phyloP scores from a whole-genome alignment of 2,113 vertebrate species.

The Pao palembangensis region DNA sequence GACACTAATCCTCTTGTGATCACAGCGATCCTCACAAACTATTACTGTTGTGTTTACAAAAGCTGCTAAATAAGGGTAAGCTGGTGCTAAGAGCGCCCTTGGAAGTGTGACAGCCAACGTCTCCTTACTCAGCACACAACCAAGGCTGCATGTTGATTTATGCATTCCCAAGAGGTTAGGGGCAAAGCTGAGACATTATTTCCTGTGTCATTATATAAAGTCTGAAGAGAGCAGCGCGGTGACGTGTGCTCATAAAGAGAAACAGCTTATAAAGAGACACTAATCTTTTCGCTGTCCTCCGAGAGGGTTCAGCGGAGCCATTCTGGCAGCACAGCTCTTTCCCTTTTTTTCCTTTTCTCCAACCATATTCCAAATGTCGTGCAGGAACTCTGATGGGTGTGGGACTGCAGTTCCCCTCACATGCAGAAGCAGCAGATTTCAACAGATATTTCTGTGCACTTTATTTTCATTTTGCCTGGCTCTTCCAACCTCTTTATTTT shows the following conservation, averaged over 20 bases:
- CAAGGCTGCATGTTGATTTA: conserved; percentile 54
- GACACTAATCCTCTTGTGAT: neutral
- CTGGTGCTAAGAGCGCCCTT: conserved; percentile 24
- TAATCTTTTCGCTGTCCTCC: conserved; percentile 22
- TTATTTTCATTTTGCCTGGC: conserved; percentile 42
- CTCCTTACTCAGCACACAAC: conserved; percentile 39
- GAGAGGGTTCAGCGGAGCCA: conserved; percentile 22
- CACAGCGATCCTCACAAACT: neutral
- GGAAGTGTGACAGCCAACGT: conserved; percentile 23
- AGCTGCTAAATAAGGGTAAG: conserved; percentile 1
- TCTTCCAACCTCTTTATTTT: conserved; percentile 37
- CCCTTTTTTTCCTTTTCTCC: conserved; percentile 32
- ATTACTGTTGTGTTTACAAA: neutral
- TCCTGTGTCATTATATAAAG: conserved; percentile 64
- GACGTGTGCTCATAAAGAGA: conserved; percentile 19
- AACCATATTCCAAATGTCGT: conserved; percentile 30
- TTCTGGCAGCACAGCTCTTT: conserved; percentile 23
- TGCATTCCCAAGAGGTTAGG: conserved; percentile 52
- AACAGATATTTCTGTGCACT: conserved; percentile 43
- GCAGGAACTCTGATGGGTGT: conserved; percentile 22
- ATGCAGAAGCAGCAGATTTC: conserved; percentile 29
- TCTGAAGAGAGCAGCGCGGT: conserved; percentile 34
- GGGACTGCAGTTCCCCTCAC: conserved; percentile 35
- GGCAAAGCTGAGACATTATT: conserved; percentile 46
- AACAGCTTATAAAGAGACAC: conserved; percentile 15